Conservation (phyloP, 1,140 invertebrate genomes). For the Drosophila triauraria region DNA sequence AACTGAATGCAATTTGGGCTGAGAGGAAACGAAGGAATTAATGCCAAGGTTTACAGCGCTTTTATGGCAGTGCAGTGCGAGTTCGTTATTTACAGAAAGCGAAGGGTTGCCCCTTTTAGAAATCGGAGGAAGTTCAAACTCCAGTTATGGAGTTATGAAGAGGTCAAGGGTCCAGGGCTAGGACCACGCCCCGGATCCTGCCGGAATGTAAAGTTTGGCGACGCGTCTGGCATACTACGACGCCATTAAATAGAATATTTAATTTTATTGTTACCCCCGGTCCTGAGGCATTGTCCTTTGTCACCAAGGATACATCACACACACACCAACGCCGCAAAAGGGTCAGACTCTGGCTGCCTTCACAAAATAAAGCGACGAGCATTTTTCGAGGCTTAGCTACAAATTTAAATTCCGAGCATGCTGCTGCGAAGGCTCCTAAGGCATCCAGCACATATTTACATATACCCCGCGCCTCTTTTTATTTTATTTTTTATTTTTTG, state of each 20-base stretch:
- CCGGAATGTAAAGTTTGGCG: constrained; percentile 39
- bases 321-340: constrained; percentile 46
- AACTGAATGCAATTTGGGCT: constrained; percentile 64
- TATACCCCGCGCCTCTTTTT: constrained; percentile 48
- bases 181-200: background rate
- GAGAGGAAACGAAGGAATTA: constrained; percentile 21
- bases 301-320: constrained; percentile 64
- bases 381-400: constrained; percentile 64
- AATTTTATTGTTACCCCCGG: constrained; percentile 74
- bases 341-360: constrained; percentile 48
- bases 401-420: constrained; percentile 78
- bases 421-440: constrained; percentile 50
- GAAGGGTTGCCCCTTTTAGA: background rate
- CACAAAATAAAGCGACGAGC: constrained; percentile 53
- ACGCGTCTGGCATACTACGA: constrained; percentile 67
- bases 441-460: constrained; percentile 70
- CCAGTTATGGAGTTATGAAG: background rate
- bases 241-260: constrained; percentile 82
- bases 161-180: constrained; percentile 12
- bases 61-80: constrained; percentile 26
- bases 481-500: constrained; percentile 1
- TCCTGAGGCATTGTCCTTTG: constrained; percentile 52
- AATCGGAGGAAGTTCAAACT: background rate
- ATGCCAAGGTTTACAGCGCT: constrained; percentile 9
- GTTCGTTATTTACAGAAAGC: background rate